These are phyloP conservation scores for Motacilla tschutschensis DNA, from an alignment of 2,113 vertebrate genomes.

Conservation along the genomic window DNA sequence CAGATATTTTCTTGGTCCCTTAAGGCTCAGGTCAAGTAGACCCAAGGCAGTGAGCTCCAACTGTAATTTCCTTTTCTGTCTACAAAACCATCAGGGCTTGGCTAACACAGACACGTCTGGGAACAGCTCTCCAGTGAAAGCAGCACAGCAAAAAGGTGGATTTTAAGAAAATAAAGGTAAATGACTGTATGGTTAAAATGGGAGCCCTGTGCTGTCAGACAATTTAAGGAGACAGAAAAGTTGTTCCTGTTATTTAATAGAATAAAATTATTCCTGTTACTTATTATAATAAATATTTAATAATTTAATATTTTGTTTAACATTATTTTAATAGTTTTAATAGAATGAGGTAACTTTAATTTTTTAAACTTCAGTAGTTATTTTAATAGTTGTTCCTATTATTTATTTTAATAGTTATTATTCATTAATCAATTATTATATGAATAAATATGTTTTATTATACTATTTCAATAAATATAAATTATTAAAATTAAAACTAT, in stretches of 20 bases:
- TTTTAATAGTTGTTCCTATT: background rate
- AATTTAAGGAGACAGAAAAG: background rate
- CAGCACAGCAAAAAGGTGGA: background rate
- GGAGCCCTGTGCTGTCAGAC: background rate
- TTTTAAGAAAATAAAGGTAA: background rate
- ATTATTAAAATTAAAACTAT: background rate
- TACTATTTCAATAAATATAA: background rate
- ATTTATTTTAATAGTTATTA: background rate
- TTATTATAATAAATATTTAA: background rate
- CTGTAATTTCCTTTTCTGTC: background rate
- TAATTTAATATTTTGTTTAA: too few relatives aligned
- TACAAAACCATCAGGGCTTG: background rate
- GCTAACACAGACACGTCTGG: background rate
- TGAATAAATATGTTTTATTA: background rate
- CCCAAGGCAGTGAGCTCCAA: background rate
- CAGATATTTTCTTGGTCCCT: background rate
- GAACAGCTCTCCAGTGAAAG: background rate
- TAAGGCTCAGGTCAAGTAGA: conserved; percentile 16
- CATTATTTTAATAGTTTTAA: background rate
- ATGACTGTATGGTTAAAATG: accelerated
- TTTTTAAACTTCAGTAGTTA: background rate
- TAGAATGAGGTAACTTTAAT: too few relatives aligned
- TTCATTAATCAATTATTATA: background rate
- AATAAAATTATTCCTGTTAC: background rate
- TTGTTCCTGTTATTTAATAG: background rate